Evolutionary conservation across 2,888 invertebrate genomes (phyloP).

Genomic region (Eupithecia dodoneata): DNA sequence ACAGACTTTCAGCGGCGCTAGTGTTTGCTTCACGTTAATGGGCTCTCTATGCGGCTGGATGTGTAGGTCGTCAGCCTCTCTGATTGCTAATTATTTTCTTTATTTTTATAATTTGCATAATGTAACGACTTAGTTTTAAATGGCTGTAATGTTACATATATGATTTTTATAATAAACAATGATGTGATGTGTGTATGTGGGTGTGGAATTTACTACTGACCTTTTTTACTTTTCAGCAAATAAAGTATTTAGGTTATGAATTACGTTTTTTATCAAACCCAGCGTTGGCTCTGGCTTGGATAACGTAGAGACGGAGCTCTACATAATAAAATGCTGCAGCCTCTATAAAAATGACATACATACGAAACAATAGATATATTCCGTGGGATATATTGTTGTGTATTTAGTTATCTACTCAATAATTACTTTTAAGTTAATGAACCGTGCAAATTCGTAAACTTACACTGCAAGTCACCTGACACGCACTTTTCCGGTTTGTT

Average conservation of each 20-base stretch:
- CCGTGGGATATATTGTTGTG: background rate
- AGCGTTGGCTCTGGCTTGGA: background rate
- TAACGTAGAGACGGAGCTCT: background rate
- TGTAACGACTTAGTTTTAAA: no score
- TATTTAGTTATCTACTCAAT: background rate
- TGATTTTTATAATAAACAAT: no score
- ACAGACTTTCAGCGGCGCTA: background rate
- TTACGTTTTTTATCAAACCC: background rate
- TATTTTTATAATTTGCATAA: no score
- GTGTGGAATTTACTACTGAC: no score
- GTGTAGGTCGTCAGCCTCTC: background rate
- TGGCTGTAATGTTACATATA: no score
- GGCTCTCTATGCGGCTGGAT: background rate
- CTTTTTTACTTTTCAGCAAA: no score
- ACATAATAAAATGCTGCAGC: background rate
- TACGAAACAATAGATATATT: background rate
- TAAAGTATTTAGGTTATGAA: background rate
- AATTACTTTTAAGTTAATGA: background rate
- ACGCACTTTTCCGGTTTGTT: background rate
- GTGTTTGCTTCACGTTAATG: constrained; percentile 8
- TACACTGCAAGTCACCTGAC: background rate
- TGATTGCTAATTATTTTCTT: background rate
- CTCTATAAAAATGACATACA: background rate
- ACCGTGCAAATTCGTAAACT: background rate
- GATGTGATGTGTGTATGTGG: no score